These are phyloP conservation scores for Liolophura sinensis DNA, from an alignment of 1,140 invertebrate genomes.

Conservation along the genomic window DNA sequence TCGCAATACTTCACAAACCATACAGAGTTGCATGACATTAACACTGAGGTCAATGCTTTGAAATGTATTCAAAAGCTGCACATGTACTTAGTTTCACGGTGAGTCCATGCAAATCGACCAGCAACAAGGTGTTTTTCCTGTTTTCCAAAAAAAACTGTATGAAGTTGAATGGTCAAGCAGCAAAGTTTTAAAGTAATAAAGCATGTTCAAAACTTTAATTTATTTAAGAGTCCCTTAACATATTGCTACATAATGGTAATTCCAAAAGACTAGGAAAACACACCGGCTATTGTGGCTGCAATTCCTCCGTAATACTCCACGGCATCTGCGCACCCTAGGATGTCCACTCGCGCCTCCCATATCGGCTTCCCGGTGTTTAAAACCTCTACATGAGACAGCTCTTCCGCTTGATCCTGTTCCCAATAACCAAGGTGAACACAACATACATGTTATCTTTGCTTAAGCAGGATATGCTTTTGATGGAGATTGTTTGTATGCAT, in stretches of 20 bases:
- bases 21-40: too few relatives aligned
- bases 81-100: too few relatives aligned
- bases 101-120: too few relatives aligned
- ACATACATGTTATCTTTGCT: neutral
- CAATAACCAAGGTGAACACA: neutral
- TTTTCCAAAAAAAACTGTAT: too few relatives aligned
- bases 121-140: too few relatives aligned
- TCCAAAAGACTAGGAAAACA: neutral
- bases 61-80: too few relatives aligned
- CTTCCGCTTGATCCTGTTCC: constrained; percentile 45
- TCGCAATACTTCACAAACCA: too few relatives aligned
- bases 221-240: neutral
- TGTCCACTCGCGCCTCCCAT: constrained; percentile 62
- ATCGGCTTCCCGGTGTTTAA: constrained; percentile 63
- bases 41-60: too few relatives aligned
- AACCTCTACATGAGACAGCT: constrained; percentile 56
- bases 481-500: neutral
- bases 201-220: too few relatives aligned
- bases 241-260: neutral
- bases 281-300: constrained; percentile 48
- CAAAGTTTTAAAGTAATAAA: too few relatives aligned
- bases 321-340: constrained; percentile 60
- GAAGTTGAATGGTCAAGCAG: too few relatives aligned
- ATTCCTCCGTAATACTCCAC: constrained; percentile 61
- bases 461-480: neutral